Evolutionary conservation across 2,888 invertebrate genomes (phyloP), one percentile per base, ranked within the genome.

Genomic region (Punctoribates punctum): DNA sequence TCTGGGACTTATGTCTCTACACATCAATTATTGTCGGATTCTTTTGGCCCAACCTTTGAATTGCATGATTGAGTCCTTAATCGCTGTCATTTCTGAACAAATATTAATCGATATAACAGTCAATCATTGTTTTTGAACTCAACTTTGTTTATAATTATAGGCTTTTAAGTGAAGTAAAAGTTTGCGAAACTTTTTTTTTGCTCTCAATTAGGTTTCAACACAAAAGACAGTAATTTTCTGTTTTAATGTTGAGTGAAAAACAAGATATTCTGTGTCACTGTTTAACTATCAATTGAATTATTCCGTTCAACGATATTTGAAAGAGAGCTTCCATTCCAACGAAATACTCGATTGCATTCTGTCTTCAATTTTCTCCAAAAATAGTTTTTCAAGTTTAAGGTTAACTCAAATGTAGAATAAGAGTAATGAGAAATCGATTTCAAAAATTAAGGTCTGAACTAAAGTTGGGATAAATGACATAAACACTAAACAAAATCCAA

Each of bases 311-410:
- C 34, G 34, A n/a, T n/a, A n/a, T n/a, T n/a, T n/a, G n/a, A n/a
- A n/a, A n/a, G n/a, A n/a, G n/a, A n/a, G n/a, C n/a, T n/a, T n/a
- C n/a, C n/a, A n/a, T n/a, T n/a, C n/a, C n/a, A n/a, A n/a, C n/a
- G n/a, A 34, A 34, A 34, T 34, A 8, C 34, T 34, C 8, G n/a
- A n/a, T n/a, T n/a, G n/a, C n/a, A n/a, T 34, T 34, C 34, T 6
- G 4, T 34, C 8, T 34, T 34, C 8, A 34, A 34, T 60, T 9
- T 60, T 60, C 15, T 25, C 60, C 13, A 57, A 57, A n/a, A 48
- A 48, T 48, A 8, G 20, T 29, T 65, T 65, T 65, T 65, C 65
- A 65, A 65, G 65, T 65, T 65, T 65, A 65, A 65, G 65, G 65
- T 65, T 34, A 65, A 34, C 15, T 57, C 2, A 25, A 25, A 57